Conservation (phyloP, 2,113 vertebrate genomes). For the Hoplias malabaricus region DNA sequence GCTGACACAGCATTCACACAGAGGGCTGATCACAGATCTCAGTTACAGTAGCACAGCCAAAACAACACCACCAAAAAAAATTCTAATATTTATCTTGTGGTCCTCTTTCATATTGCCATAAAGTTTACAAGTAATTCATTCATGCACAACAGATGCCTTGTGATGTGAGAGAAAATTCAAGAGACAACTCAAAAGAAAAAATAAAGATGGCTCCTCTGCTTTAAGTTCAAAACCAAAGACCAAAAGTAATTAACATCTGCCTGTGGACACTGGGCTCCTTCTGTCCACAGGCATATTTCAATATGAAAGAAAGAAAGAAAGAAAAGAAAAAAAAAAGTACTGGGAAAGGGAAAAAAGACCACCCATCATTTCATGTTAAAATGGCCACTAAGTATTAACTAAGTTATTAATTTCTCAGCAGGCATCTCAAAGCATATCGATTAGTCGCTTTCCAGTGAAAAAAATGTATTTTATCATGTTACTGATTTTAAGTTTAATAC, state of each 20-base stretch:
- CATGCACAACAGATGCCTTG: slow-evolving; percentile 46
- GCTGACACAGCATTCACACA: slow-evolving; percentile 71
- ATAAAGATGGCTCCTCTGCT: background rate
- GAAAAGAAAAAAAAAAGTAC: too few relatives aligned
- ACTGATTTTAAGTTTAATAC: too few relatives aligned
- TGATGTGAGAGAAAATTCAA: background rate
- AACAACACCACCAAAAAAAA: slow-evolving; percentile 71
- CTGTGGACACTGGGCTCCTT: background rate
- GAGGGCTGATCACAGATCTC: slow-evolving; percentile 62
- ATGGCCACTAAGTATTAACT: too few relatives aligned
- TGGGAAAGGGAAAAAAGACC: too few relatives aligned
- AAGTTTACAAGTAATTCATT: slow-evolving; percentile 81
- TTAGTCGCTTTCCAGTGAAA: too few relatives aligned
- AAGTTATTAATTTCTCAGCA: too few relatives aligned
- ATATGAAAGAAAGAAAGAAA: background rate
- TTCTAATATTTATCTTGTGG: slow-evolving; percentile 66
- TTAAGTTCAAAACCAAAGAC: slow-evolving; percentile 9
- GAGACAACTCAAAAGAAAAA: background rate
- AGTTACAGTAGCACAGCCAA: slow-evolving; percentile 88
- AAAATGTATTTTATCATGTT: too few relatives aligned
- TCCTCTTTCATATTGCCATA: slow-evolving; percentile 51
- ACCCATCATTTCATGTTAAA: too few relatives aligned
- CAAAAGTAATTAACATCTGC: background rate
- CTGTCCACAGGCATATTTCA: background rate
- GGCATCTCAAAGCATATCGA: too few relatives aligned